Conservation (phyloP, 2,888 invertebrate species). For the Keiferia lycopersicella region DNA sequence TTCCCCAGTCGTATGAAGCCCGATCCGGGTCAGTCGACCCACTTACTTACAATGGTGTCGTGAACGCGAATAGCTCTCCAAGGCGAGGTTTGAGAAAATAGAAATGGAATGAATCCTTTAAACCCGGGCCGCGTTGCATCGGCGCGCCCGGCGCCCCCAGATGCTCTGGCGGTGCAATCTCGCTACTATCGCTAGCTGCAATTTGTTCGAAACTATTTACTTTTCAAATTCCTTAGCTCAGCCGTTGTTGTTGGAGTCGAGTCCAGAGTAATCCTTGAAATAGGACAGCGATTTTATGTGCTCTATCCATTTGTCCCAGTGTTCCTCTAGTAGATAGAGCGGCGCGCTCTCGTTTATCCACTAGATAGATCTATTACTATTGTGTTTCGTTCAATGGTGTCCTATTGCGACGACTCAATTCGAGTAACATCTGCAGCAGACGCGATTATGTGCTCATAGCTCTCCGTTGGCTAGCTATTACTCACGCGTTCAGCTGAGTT, state of each 20-base stretch:
- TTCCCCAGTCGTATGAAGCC: slow-evolving; percentile 36
- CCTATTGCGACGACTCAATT: slow-evolving; percentile 5
- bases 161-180: slow-evolving; percentile 21
- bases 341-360: slow-evolving; percentile 13
- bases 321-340: not conserved
- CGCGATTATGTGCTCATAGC: not conserved
- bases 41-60: slow-evolving; percentile 46
- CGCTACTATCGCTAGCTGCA: slow-evolving; percentile 26
- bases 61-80: slow-evolving; percentile 44
- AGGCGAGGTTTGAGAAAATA: slow-evolving; percentile 52
- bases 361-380: slow-evolving; percentile 1
- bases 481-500: not conserved
- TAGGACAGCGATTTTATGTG: slow-evolving; percentile 14
- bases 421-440: not conserved
- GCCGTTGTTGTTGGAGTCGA: slow-evolving; percentile 12
- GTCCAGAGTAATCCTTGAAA: slow-evolving; percentile 16
- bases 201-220: slow-evolving; percentile 30
- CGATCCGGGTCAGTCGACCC: slow-evolving; percentile 46
- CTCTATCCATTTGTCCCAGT: slow-evolving; percentile 8
- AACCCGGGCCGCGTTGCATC: slow-evolving; percentile 43
- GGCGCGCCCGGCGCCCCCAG: slow-evolving; percentile 18
- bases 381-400: slow-evolving; percentile 13
- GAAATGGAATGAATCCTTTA: slow-evolving; percentile 57
- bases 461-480: not conserved
- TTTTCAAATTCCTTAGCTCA: slow-evolving; percentile 26